Percentiles rank a stretch among this genome's conserved stretches.
Evolutionary conservation across 2,888 invertebrate species (phyloP).

Genomic region (Lampropteryx suffumata): DNA sequence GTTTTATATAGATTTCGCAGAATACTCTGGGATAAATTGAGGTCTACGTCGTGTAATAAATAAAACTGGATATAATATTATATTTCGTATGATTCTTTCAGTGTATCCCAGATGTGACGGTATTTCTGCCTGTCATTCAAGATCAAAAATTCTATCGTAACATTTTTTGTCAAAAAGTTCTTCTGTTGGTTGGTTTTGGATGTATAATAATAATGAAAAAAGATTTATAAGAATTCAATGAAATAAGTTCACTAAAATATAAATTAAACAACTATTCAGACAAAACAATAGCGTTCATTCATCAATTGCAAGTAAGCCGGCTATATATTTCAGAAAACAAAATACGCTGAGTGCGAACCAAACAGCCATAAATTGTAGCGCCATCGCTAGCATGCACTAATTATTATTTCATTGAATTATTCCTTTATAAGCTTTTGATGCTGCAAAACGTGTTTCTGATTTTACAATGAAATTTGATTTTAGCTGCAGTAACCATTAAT

Average conservation of each 20-base stretch:
- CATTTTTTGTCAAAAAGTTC: too few relatives aligned
- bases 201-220: too few relatives aligned
- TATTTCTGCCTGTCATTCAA: too few relatives aligned
- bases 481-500: too few relatives aligned
- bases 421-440: slow-evolving; percentile 34
- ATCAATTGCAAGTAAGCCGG: slow-evolving; percentile 38
- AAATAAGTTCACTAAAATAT: slow-evolving; percentile 1
- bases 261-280: slow-evolving; percentile 13
- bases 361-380: slow-evolving; percentile 42
- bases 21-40: slow-evolving; percentile 10
- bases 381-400: slow-evolving; percentile 46
- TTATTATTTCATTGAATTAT: slow-evolving; percentile 48
- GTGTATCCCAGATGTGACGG: too few relatives aligned
- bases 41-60: slow-evolving; percentile 12
- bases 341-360: slow-evolving; percentile 46
- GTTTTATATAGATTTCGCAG: too few relatives aligned
- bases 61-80: slow-evolving; percentile 6
- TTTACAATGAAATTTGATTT: slow-evolving; percentile 27
- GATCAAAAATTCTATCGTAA: too few relatives aligned
- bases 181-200: too few relatives aligned
- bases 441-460: slow-evolving; percentile 27
- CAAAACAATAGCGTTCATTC: slow-evolving; percentile 26
- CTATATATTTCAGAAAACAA: slow-evolving; percentile 42
- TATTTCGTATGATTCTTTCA: not conserved
- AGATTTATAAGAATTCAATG: too few relatives aligned